phyloP scores from a whole-genome alignment of 1,140 invertebrate species.

The Bombus sylvicola region DNA sequence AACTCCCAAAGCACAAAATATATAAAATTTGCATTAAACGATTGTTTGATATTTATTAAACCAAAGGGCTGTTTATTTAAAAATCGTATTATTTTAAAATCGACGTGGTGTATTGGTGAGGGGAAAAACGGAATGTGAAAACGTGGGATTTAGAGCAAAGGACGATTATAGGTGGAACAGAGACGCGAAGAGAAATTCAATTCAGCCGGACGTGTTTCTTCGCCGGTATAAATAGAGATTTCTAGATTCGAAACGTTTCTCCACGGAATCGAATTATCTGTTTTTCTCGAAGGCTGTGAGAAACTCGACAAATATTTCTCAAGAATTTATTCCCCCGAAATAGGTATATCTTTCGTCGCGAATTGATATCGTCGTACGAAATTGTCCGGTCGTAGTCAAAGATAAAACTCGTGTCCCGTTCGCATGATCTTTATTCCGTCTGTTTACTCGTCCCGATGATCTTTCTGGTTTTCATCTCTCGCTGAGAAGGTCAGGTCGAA shows the following conservation, averaged over 20 bases:
- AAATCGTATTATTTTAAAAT: not conserved
- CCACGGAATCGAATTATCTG: conserved; percentile 46
- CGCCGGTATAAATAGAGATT: conserved; percentile 14
- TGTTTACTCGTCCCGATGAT: not conserved
- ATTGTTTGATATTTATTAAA: no score
- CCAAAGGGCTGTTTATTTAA: no score
- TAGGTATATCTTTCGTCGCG: conserved; percentile 32
- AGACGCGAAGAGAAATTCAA: not conserved
- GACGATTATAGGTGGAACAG: not conserved
- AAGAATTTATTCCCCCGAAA: conserved; percentile 60
- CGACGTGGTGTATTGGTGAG: not conserved
- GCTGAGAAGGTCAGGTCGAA: no score
- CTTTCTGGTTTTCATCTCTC: not conserved
- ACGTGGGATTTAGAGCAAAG: not conserved
- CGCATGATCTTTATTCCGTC: conserved; percentile 30
- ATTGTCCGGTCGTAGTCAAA: conserved; percentile 54
- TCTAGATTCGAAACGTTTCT: not conserved
- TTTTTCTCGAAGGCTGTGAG: not conserved
- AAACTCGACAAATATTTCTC: conserved; percentile 60
- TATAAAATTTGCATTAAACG: no score
- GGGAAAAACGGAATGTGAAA: not conserved
- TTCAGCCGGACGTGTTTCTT: not conserved
- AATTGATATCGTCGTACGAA: conserved; percentile 45
- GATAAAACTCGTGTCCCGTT: conserved; percentile 12
- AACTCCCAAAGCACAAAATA: no score